Evolutionary conservation across 2,113 vertebrate species (phyloP), one percentile per base, ranked within the genome.

Genomic region (Lycaon pictus): DNA sequence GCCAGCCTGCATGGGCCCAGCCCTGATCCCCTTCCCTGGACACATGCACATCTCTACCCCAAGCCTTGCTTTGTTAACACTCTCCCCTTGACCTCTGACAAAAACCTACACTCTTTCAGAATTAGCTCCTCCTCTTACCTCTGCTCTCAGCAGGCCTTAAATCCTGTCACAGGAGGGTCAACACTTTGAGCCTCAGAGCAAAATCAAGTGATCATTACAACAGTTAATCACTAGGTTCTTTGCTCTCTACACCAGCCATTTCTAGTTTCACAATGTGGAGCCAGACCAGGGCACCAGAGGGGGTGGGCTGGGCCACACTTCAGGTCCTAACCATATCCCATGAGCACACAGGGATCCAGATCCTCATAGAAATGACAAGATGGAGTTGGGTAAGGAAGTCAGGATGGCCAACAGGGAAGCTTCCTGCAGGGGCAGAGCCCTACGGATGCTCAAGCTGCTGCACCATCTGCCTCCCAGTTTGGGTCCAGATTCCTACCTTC

Each of bases 1-100:
- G 7, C 2, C 7, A 16, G n/a, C 8, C 4, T 53, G 22, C 48
- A 29, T 3, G 17, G 11, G 11, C 22, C 32, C 5, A 23, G 9
- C 29, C 16, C 51, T 0, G 1, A 0, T 6, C 1, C 13, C 16
- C 35, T 48, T 55, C 53, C 19, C n/a, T 3, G 3, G 16, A 13
- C 69, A 62, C 3, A 8, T 10, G 62, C 0, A 32, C 25, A 25
- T 56, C n/a, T 69, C 13, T 37, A 17, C 3, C 11, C 29, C 17
- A 25, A 9, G 5, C 4, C 16, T 35, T 60, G 23, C 4, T 27
- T 60, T 5, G 3, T 32, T 58, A 58, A 29, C 20, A 48, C 25
- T 60, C 16, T 71, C 16, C 23, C 12, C 13, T 6, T 74, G n/a
- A 56, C 25, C 37, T 82, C 67, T 79, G 27, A 90, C 60, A 92